Base-by-base conservation (phyloP, 30 jellyfish, hydroid and myxozoan genomes). In the Aurelia coerulea region DNA sequence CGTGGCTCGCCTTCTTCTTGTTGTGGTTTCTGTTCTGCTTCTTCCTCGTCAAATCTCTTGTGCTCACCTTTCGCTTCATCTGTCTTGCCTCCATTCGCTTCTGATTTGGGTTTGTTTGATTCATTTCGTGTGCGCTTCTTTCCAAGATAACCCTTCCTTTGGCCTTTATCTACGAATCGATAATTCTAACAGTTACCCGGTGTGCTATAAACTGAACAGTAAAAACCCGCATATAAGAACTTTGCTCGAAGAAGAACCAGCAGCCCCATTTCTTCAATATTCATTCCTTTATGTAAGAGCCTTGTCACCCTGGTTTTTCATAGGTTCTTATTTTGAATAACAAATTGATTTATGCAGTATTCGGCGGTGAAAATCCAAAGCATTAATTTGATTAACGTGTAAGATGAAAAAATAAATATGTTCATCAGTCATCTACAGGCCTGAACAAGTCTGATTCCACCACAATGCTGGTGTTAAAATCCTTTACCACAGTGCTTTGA, bases 21-120 rank as follows among this genome's bases (percentile, higher is more conserved):
- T 12, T 64, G 14, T 29, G 11, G 79, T 6, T 58, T 69, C 51
- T 10, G 76, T 41, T 54, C 64, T 19, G 19, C 86, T 6, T 81
- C 65, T 32, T 79, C 92, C 11, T 83, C 86, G 18, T 83, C 86
- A 19, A 83, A 83, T 59, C 92, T 50, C 58, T 83, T 83, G 39
- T 83, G 92, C 32, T 83, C 71, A 8, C 83, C 83, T 10, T 56
- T 81, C 41, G 72, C 78, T 32, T 2, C 34, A 13, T 74, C 68
- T 64, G 68, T 70, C 65, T 71, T 73, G 18, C n/a, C 83, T 59
- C 80, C 83, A 37, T 66, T 81, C 50, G 65, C 50, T 2, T 64
- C 74, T 46, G 56, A 32, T 10, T 70, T 34, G 58, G 32, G 14
- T 5, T 50, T 7, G 77, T 70, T 9, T 81, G 77, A 32, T 56